These are phyloP conservation scores for Morpho achilles DNA, from an alignment of 2,888 invertebrate genomes.

Conservation along the genomic window DNA sequence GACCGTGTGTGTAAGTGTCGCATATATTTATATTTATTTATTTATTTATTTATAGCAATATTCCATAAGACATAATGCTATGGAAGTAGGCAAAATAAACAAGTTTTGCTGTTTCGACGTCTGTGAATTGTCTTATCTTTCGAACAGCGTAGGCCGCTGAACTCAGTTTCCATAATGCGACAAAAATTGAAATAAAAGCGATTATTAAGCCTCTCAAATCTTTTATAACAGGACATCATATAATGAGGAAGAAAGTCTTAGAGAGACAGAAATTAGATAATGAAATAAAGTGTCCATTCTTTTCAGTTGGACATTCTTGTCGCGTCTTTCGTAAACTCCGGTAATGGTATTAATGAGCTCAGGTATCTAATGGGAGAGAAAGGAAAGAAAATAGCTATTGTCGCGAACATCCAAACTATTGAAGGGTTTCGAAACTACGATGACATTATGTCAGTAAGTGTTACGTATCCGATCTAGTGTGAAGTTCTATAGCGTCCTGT, in stretches of 20 bases:
- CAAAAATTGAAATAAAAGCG: background rate
- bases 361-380: constrained; percentile 54
- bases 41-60: too few relatives aligned
- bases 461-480: constrained; percentile 12
- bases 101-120: too few relatives aligned
- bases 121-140: too few relatives aligned
- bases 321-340: constrained; percentile 50
- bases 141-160: too few relatives aligned
- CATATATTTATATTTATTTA: too few relatives aligned
- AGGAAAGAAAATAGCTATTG: constrained; percentile 58
- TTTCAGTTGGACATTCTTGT: constrained; percentile 62
- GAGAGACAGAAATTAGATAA: constrained; percentile 23
- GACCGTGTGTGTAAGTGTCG: too few relatives aligned
- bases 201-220: constrained; percentile 4
- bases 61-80: too few relatives aligned
- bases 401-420: constrained; percentile 61
- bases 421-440: constrained; percentile 59
- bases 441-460: constrained; percentile 51
- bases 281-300: constrained; percentile 27
- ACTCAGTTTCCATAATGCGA: too few relatives aligned
- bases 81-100: too few relatives aligned
- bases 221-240: constrained; percentile 14
- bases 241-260: constrained; percentile 17
- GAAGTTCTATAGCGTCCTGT: background rate
- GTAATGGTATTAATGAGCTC: constrained; percentile 44